Evolutionary conservation across 2,888 invertebrate species (phyloP).

Genomic region (Microctonus hyperodae): DNA sequence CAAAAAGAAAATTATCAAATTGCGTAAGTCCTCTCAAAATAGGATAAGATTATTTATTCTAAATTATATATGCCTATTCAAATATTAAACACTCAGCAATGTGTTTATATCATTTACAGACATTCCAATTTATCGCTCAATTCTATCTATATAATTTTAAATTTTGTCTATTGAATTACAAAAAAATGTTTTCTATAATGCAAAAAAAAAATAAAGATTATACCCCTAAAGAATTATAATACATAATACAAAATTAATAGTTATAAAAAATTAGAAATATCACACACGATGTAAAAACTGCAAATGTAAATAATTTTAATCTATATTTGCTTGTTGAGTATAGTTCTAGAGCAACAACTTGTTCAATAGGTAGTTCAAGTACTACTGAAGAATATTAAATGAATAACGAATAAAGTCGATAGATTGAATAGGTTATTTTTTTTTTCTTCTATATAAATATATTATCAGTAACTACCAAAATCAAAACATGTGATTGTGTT

Average conservation of each 20-base stretch:
- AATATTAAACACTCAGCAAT: too few relatives aligned
- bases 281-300: not conserved
- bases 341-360: slow-evolving; percentile 1
- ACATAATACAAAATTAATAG: not conserved
- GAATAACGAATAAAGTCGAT: not conserved
- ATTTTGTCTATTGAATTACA: not conserved
- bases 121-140: too few relatives aligned
- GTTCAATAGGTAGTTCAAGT: not conserved
- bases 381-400: not conserved
- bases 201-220: too few relatives aligned
- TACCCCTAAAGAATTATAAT: too few relatives aligned
- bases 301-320: not conserved
- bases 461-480: slow-evolving; percentile 3
- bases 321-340: not conserved
- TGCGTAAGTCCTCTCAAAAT: too few relatives aligned
- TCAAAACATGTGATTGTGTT: slow-evolving; percentile 13
- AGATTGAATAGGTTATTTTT: not conserved
- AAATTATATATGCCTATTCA: too few relatives aligned
- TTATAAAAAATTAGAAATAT: not conserved
- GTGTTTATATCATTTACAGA: too few relatives aligned
- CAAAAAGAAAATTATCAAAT: too few relatives aligned
- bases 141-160: not conserved
- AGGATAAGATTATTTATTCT: too few relatives aligned
- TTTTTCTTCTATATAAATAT: not conserved
- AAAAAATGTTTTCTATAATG: not conserved